phyloP scores from a whole-genome alignment of 2,888 invertebrate genomes.

The Teleiodes luculella region DNA sequence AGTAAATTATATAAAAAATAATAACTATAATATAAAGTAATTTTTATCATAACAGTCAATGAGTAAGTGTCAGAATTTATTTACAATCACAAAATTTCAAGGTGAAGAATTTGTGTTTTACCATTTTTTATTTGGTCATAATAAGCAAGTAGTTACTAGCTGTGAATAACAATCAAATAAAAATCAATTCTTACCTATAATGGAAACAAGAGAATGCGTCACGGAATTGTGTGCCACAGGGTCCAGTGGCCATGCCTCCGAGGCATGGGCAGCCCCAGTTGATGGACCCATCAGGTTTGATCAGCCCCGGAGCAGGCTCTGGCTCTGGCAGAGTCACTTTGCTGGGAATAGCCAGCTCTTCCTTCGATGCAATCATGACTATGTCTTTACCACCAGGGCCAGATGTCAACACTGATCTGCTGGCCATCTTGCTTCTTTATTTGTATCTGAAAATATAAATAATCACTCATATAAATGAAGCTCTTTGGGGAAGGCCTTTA shows the following conservation, averaged over 20 bases:
- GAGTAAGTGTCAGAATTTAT: too few species aligned
- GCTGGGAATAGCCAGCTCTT: conserved; percentile 87
- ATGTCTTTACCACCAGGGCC: conserved; percentile 83
- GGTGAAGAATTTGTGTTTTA: too few species aligned
- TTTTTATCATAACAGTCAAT: too few species aligned
- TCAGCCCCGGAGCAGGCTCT: conserved; percentile 87
- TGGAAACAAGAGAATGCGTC: conserved; percentile 98
- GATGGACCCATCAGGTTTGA: conserved; percentile 91
- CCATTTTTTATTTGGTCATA: too few species aligned
- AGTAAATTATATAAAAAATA: too few species aligned
- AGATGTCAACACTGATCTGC: conserved; percentile 55
- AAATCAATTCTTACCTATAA: conserved; percentile 74
- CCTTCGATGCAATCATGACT: conserved; percentile 89
- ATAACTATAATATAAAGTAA: not conserved
- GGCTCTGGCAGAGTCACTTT: conserved; percentile 83
- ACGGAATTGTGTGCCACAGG: conserved; percentile 95
- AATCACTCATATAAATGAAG: not conserved
- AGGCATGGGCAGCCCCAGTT: conserved; percentile 99
- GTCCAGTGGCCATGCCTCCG: conserved; percentile 98
- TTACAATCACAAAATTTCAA: too few species aligned
- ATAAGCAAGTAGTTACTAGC: too few species aligned
- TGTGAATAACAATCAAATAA: too few species aligned
- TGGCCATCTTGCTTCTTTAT: conserved; percentile 15
- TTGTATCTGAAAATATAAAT: not conserved
- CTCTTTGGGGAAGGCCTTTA: too few species aligned